A percentile compares a stretch with the other conserved stretches of the same genome.
Evolutionary conservation across 2,797 vertebrate species (phyloP).

Genomic region (Channallabes apus): DNA sequence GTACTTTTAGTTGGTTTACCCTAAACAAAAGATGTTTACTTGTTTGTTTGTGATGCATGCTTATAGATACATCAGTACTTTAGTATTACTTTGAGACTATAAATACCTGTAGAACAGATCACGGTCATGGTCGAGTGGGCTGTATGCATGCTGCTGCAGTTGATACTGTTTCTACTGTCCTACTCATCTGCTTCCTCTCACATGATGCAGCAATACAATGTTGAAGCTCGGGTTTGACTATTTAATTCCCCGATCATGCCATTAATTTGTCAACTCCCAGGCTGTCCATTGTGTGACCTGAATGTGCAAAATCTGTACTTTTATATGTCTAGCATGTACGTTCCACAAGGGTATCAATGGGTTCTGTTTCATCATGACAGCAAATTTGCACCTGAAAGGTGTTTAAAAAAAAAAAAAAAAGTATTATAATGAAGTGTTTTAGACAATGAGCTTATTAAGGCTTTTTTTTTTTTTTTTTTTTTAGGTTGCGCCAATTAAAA

Average conservation of each 20-base stretch:
- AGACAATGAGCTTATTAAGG: neutral
- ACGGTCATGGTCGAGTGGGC: constrained; percentile 3
- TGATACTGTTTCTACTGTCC: neutral
- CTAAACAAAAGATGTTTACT: neutral
- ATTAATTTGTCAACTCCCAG: neutral
- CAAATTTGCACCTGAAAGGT: neutral
- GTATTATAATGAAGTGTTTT: neutral
- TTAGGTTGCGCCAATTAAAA: neutral
- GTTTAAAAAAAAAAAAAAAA: neutral
- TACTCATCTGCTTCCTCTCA: neutral
- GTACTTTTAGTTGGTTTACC: neutral
- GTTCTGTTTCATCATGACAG: neutral
- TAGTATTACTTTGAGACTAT: neutral
- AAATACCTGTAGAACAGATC: neutral
- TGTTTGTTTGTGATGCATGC: neutral
- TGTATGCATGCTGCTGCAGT: neutral
- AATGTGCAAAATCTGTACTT: neutral
- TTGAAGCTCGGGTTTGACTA: neutral
- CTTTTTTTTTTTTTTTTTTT: neutral
- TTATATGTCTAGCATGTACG: neutral
- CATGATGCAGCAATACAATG: neutral
- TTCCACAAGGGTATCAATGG: neutral
- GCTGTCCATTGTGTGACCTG: neutral
- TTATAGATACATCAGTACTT: too few species aligned
- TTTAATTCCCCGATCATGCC: neutral